Evolutionary conservation across 1,140 invertebrate genomes (phyloP).

Genomic region (Onthophagus taurus): DNA sequence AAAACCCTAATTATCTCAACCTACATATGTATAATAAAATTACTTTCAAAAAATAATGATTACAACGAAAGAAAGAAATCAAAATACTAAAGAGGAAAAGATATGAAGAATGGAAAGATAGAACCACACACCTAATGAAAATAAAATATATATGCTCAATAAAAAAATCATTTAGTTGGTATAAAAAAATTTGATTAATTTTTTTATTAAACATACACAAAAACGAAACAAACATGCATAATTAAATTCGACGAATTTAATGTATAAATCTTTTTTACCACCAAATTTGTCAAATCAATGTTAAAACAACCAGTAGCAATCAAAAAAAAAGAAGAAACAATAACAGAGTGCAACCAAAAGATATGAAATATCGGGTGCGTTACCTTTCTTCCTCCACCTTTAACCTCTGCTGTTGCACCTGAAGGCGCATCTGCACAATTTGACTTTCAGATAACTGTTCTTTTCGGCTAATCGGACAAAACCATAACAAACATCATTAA

Average conservation of each 20-base stretch:
- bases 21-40: too few species aligned
- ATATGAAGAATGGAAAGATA: too few species aligned
- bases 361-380: constrained; percentile 27
- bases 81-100: too few species aligned
- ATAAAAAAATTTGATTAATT: neutral
- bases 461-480: constrained; percentile 30
- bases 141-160: too few species aligned
- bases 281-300: neutral
- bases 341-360: constrained; percentile 1
- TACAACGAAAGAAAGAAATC: too few species aligned
- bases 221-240: constrained; percentile 12
- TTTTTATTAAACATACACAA: constrained; percentile 4
- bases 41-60: too few species aligned
- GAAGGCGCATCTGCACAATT: constrained; percentile 61
- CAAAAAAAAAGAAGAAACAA: neutral
- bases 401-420: constrained; percentile 58
- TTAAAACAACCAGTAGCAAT: neutral
- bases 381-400: constrained; percentile 65
- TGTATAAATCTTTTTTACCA: too few species aligned
- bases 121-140: too few species aligned
- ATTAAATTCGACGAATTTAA: too few species aligned
- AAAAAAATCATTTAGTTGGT: too few species aligned
- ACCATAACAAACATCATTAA: constrained; percentile 12
- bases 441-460: constrained; percentile 53
- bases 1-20: too few species aligned